Conservation (phyloP, 2,888 invertebrate genomes). For the Silvanus unidentatus region DNA sequence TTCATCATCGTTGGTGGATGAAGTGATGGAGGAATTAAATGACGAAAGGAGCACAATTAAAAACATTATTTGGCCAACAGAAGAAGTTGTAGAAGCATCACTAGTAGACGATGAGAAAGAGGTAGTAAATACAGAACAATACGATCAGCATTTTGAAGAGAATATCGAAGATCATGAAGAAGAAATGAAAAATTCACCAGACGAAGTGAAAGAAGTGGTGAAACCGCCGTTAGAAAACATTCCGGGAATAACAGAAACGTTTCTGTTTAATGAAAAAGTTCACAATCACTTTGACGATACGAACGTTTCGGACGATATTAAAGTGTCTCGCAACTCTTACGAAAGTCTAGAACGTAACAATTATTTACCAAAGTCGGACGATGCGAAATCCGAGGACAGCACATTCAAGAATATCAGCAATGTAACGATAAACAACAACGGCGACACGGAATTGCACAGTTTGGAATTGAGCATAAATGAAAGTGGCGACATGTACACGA, state of each 20-base stretch:
- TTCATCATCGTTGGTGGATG: no score
- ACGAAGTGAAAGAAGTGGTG: no score
- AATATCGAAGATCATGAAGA: no score
- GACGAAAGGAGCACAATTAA: no score
- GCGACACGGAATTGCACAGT: slow-evolving; percentile 32
- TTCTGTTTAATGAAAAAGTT: slow-evolving; percentile 27
- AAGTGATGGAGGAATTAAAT: no score
- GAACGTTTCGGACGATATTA: slow-evolving; percentile 59
- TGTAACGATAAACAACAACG: slow-evolving; percentile 28
- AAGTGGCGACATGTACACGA: slow-evolving; percentile 39
- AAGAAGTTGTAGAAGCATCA: no score
- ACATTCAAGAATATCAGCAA: slow-evolving; percentile 27
- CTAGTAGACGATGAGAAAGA: no score
- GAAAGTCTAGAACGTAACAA: slow-evolving; percentile 56
- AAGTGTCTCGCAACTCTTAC: slow-evolving; percentile 57
- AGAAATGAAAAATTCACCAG: no score
- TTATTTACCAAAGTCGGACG: slow-evolving; percentile 22
- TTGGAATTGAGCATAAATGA: slow-evolving; percentile 32
- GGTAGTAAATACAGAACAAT: no score
- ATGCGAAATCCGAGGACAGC: slow-evolving; percentile 26
- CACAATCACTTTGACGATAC: slow-evolving; percentile 47
- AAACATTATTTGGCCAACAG: no score
- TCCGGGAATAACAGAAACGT: slow-evolving; percentile 30
- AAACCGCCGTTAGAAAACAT: slow-evolving; percentile 9
- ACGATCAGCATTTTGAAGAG: no score